Percentiles rank a stretch among this genome's conserved stretches.
These are phyloP conservation scores for Tenthredo distinguenda DNA, from an alignment of 2,888 invertebrate genomes.

Conservation along the genomic window DNA sequence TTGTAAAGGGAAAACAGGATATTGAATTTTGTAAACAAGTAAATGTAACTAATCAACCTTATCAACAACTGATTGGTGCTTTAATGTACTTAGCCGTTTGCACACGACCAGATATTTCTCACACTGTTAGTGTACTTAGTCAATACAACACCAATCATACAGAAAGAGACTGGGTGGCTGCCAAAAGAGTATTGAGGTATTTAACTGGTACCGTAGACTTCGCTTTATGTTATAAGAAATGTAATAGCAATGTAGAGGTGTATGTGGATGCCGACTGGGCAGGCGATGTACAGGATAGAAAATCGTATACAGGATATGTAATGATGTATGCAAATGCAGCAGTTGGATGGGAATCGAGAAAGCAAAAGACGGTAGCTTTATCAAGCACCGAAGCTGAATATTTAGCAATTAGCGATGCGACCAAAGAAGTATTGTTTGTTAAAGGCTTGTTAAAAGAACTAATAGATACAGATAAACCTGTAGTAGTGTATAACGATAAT, in stretches of 20 bases:
- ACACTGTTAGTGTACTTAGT: conserved; percentile 58
- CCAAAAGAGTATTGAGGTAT: conserved; percentile 58
- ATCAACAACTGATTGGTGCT: conserved; percentile 54
- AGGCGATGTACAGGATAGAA: not conserved
- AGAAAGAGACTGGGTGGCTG: conserved; percentile 56
- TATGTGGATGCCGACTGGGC: conserved; percentile 52
- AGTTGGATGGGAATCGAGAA: conserved; percentile 53
- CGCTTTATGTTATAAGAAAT: conserved; percentile 51
- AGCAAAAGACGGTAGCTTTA: conserved; percentile 51
- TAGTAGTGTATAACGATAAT: conserved; percentile 53
- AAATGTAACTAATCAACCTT: not conserved
- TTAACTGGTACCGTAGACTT: conserved; percentile 56
- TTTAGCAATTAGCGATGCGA: conserved; percentile 44
- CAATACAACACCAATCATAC: conserved; percentile 54
- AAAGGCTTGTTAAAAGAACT: conserved; percentile 22
- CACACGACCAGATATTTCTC: conserved; percentile 57
- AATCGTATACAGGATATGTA: not conserved
- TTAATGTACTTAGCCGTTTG: conserved; percentile 58
- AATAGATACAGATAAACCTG: conserved; percentile 22
- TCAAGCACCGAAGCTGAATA: conserved; percentile 45
- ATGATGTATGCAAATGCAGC: not conserved
- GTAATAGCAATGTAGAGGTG: conserved; percentile 18
- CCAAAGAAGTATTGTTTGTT: conserved; percentile 32
- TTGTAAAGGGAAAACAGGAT: not conserved
- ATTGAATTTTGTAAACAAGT: not conserved